A percentile compares a stretch with the other conserved stretches of the same genome.
Conservation (phyloP, 2,797 vertebrate species). For the Novumbra hubbsi region DNA sequence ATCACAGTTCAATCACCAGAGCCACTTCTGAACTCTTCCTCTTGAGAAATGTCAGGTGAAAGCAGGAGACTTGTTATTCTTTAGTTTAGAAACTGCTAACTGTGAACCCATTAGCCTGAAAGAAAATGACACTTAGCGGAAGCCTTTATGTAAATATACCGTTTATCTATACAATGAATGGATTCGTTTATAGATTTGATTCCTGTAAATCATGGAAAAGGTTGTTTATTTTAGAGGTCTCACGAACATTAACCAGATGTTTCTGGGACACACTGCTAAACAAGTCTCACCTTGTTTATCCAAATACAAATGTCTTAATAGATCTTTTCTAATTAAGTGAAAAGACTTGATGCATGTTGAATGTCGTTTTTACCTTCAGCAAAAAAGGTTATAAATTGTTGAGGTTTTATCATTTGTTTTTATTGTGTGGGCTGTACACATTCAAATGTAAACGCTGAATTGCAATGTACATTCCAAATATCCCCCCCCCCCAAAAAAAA, state of each 20-base stretch:
- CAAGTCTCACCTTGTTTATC: neutral
- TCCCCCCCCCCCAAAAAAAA: too few species aligned
- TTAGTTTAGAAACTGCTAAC: neutral
- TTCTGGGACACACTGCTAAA: neutral
- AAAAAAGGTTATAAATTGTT: neutral
- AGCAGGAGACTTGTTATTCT: neutral
- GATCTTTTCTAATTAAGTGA: neutral
- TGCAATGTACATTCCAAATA: neutral
- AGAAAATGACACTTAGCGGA: neutral
- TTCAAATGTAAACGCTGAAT: neutral
- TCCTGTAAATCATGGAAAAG: neutral
- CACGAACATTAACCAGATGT: neutral
- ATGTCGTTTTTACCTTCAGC: neutral
- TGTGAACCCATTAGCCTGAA: neutral
- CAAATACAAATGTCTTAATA: neutral
- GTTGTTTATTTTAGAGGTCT: neutral
- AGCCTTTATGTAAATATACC: neutral
- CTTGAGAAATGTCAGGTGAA: neutral
- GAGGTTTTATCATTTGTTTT: neutral
- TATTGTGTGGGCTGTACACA: neutral
- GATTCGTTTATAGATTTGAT: neutral
- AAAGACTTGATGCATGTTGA: constrained; percentile 4
- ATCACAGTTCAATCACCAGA: neutral
- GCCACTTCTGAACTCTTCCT: neutral
- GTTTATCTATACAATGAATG: neutral